Evolutionary conservation across 2,797 vertebrate genomes (phyloP).

Genomic region (Propithecus perrieri): DNA sequence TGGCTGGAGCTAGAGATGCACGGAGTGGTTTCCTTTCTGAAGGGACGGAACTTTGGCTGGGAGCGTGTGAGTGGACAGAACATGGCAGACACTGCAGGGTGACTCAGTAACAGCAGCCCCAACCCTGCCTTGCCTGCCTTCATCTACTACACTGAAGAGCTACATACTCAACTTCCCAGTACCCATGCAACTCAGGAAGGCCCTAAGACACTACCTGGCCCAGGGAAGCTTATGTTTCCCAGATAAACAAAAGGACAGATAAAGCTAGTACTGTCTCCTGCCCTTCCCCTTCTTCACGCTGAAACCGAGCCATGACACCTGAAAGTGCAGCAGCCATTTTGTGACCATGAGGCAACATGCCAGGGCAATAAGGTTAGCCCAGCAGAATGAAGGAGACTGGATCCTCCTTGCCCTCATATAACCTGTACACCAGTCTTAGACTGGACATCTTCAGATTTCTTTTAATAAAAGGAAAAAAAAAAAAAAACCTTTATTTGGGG

Average conservation of each 20-base stretch:
- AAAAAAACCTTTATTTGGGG: not conserved
- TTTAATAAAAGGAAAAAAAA: not conserved
- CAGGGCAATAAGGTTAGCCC: not conserved
- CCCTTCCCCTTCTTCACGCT: not conserved
- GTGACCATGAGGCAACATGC: not conserved
- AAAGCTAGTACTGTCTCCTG: not conserved
- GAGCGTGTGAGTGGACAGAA: not conserved
- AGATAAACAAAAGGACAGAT: not conserved
- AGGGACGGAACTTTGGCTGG: not conserved
- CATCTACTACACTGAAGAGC: not conserved
- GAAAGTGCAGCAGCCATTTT: not conserved
- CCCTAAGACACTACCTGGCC: not conserved
- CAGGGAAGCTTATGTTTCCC: not conserved
- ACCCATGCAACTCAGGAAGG: not conserved
- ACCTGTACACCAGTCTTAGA: not conserved
- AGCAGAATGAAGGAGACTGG: not conserved
- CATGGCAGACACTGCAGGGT: rapidly evolving
- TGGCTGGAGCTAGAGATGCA: not conserved
- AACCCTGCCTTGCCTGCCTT: not conserved
- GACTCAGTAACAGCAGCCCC: not conserved
- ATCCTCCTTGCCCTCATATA: not conserved
- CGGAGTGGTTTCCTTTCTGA: not conserved
- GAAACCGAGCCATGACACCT: not conserved
- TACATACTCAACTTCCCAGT: not conserved
- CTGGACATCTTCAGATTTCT: not conserved